phyloP scores from a whole-genome alignment of 2,113 vertebrate genomes.

The Pterocles gutturalis region DNA sequence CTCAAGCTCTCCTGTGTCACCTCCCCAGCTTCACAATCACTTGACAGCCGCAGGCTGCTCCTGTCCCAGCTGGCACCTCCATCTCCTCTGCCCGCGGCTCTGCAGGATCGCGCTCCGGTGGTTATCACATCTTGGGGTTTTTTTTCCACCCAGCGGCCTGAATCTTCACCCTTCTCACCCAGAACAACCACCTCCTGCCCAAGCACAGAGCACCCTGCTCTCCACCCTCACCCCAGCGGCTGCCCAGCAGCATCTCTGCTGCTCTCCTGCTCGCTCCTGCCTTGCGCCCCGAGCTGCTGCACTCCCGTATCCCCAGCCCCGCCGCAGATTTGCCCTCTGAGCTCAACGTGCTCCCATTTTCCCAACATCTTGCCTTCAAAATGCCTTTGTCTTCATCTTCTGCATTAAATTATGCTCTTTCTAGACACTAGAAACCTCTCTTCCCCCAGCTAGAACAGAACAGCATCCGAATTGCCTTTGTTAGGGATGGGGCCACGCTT shows the following conservation, averaged over 20 bases:
- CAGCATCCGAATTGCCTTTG: conserved; percentile 50
- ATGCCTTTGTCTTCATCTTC: conserved; percentile 48
- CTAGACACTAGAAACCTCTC: conserved; percentile 18
- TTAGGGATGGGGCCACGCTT: conserved; percentile 7
- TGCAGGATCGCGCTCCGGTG: neutral
- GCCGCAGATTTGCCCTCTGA: neutral
- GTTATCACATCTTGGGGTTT: neutral
- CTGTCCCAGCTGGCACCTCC: neutral
- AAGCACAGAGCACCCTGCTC: neutral
- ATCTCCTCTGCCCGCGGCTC: neutral
- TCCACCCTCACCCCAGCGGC: neutral
- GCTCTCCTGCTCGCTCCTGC: neutral
- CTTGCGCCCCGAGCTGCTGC: neutral
- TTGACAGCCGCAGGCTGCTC: neutral
- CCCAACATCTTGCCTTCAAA: conserved; percentile 37
- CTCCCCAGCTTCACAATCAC: neutral
- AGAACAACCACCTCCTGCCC: neutral
- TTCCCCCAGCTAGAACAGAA: neutral
- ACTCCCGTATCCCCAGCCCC: neutral
- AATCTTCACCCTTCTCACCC: neutral
- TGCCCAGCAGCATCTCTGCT: neutral
- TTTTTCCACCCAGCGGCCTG: neutral
- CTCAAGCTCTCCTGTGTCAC: neutral
- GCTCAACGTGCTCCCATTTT: neutral
- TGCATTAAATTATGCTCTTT: conserved; percentile 52